phyloP scores from a whole-genome alignment of 2,797 vertebrate genomes.

The Anguilla pacifica region DNA sequence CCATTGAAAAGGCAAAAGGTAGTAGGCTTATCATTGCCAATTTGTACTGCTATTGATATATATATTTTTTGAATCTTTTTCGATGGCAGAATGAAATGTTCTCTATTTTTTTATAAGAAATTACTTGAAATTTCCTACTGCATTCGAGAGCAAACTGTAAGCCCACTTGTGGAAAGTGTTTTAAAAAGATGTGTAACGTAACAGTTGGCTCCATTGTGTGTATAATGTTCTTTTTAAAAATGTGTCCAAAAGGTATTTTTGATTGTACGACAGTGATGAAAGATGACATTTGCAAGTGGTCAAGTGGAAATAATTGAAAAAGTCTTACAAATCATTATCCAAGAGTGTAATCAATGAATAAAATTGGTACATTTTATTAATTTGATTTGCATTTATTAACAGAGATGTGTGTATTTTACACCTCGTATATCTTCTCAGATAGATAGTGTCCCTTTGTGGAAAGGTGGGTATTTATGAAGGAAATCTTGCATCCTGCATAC shows the following conservation, averaged over 20 bases:
- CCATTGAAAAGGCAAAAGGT: slow-evolving; percentile 44
- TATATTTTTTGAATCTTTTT: slow-evolving; percentile 64
- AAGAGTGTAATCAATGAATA: slow-evolving; percentile 68
- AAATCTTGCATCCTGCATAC: background rate
- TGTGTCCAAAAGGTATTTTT: slow-evolving; percentile 65
- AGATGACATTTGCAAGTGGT: slow-evolving; percentile 50
- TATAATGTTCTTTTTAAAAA: slow-evolving; percentile 66
- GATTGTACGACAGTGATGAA: slow-evolving; percentile 58
- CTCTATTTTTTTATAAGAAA: slow-evolving; percentile 76
- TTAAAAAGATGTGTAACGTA: slow-evolving; percentile 44
- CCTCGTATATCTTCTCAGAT: background rate
- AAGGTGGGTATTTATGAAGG: background rate
- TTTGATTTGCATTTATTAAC: background rate
- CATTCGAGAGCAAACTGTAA: slow-evolving; percentile 47
- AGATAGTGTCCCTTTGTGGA: background rate
- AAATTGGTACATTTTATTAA: slow-evolving; percentile 68
- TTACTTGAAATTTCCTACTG: slow-evolving; percentile 77
- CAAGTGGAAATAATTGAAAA: slow-evolving; percentile 49
- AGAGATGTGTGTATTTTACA: background rate
- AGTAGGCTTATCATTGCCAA: slow-evolving; percentile 63
- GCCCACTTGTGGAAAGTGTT: slow-evolving; percentile 52
- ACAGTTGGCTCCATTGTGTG: slow-evolving; percentile 67
- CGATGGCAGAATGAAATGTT: slow-evolving; percentile 66
- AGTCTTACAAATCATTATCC: slow-evolving; percentile 50
- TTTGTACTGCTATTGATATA: slow-evolving; percentile 67